These are phyloP conservation scores for Lagria hirta DNA, from an alignment of 2,888 invertebrate genomes.

Conservation along the genomic window DNA sequence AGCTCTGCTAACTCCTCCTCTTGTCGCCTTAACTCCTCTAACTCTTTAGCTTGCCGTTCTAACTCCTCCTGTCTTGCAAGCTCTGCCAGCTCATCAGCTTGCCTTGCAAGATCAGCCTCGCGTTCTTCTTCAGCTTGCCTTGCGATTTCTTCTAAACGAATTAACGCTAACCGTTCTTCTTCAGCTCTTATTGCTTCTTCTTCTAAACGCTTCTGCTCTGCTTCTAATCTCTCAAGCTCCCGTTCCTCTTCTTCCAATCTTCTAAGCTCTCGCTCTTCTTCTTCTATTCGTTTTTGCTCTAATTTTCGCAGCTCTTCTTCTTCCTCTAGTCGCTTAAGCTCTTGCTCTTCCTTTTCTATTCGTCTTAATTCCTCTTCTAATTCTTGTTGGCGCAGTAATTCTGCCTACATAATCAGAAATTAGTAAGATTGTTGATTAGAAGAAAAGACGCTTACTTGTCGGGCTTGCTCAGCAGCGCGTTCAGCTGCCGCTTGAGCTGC, in stretches of 20 bases:
- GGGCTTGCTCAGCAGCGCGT: no score
- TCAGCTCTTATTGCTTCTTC: conserved; percentile 51
- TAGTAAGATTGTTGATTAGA: no score
- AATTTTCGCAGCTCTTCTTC: conserved; percentile 48
- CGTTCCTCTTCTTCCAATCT: conserved; percentile 61
- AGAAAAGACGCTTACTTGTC: no score
- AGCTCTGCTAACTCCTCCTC: conserved; percentile 47
- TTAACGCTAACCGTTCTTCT: conserved; percentile 55
- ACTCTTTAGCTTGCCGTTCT: conserved; percentile 39
- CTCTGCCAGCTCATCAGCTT: conserved; percentile 53
- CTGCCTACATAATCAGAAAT: no score
- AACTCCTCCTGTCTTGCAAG: conserved; percentile 25
- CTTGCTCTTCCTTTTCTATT: not conserved
- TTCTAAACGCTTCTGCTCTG: conserved; percentile 55
- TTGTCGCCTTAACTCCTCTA: conserved; percentile 60
- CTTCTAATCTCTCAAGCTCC: conserved; percentile 54
- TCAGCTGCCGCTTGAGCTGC: conserved; percentile 56
- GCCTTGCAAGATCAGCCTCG: conserved; percentile 68
- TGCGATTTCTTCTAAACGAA: conserved; percentile 62
- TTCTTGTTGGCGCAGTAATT: conserved; percentile 48
- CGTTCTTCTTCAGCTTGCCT: conserved; percentile 65
- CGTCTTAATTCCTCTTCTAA: conserved; percentile 50
- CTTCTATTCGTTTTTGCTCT: conserved; percentile 3
- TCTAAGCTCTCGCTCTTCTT: conserved; percentile 56
- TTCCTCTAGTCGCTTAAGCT: conserved; percentile 42